Percentiles rank a stretch among this genome's conserved stretches.
Evolutionary conservation across 2,113 vertebrate species (phyloP).

Genomic region (Grantiella picta): DNA sequence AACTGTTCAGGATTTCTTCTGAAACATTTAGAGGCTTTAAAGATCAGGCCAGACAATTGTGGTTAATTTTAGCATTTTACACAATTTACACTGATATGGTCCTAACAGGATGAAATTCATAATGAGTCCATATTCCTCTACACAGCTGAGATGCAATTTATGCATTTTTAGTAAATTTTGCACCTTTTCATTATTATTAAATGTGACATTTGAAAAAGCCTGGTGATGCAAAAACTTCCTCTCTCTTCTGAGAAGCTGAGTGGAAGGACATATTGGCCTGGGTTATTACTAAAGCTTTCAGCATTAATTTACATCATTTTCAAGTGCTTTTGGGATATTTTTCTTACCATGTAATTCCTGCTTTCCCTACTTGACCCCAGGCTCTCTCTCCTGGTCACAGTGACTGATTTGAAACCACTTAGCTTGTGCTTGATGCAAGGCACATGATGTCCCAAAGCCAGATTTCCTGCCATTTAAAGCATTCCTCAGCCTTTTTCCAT

Average conservation of each 20-base stretch:
- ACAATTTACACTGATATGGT: background rate
- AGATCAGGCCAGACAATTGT: background rate
- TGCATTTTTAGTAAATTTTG: background rate
- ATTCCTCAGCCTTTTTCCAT: background rate
- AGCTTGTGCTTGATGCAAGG: background rate
- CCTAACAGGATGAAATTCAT: background rate
- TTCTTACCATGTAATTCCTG: background rate
- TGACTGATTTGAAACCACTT: background rate
- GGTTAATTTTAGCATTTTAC: background rate
- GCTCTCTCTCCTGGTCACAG: background rate
- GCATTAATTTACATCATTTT: constrained; percentile 29
- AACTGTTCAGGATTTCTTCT: background rate
- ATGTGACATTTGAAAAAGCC: background rate
- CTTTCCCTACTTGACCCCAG: background rate
- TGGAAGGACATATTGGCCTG: background rate
- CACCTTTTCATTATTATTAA: background rate
- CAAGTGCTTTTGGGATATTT: constrained; percentile 1
- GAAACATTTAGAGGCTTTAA: background rate
- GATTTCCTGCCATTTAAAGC: background rate
- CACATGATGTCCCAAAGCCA: background rate
- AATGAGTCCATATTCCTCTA: background rate
- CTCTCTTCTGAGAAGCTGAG: background rate
- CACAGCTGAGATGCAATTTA: background rate
- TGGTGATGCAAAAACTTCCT: background rate
- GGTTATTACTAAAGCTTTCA: constrained; percentile 15